Evolutionary conservation across 2,113 vertebrate genomes (phyloP).

Genomic region (Ia io): DNA sequence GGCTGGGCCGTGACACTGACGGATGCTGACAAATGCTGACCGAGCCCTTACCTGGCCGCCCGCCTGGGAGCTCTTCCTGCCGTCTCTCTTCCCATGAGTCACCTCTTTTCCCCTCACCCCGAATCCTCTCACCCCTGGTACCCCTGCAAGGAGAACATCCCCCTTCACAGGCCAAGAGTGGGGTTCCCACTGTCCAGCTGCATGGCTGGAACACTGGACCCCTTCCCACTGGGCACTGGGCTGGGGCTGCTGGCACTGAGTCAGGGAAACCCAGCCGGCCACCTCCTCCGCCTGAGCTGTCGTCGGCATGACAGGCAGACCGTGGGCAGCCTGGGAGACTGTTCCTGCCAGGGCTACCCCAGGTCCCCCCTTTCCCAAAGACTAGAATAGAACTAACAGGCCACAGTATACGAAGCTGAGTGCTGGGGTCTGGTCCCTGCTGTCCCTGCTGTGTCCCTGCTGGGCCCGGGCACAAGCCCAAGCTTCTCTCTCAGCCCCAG

Average conservation of each 20-base stretch:
- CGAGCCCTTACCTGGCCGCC: background rate
- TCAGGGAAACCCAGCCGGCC: background rate
- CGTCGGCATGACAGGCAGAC: background rate
- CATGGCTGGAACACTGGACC: no score
- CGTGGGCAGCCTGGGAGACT: constrained; percentile 51
- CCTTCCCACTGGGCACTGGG: background rate
- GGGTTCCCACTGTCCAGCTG: background rate
- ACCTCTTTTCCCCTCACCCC: background rate
- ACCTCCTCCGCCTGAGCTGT: background rate
- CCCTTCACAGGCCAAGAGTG: background rate
- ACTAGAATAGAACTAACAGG: background rate
- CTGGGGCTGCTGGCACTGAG: background rate
- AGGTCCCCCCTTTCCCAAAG: background rate
- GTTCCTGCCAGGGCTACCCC: background rate
- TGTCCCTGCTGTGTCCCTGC: background rate
- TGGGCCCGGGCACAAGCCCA: background rate
- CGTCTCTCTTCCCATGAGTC: constrained; percentile 19
- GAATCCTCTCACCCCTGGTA: background rate
- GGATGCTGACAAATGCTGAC: constrained; percentile 46
- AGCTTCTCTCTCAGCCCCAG: background rate
- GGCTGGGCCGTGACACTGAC: background rate
- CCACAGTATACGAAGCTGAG: background rate
- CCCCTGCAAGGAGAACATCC: background rate
- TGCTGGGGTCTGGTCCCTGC: background rate
- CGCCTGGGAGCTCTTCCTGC: background rate